phyloP scores from a whole-genome alignment of 2,888 invertebrate genomes.

The Clusia tigrina region DNA sequence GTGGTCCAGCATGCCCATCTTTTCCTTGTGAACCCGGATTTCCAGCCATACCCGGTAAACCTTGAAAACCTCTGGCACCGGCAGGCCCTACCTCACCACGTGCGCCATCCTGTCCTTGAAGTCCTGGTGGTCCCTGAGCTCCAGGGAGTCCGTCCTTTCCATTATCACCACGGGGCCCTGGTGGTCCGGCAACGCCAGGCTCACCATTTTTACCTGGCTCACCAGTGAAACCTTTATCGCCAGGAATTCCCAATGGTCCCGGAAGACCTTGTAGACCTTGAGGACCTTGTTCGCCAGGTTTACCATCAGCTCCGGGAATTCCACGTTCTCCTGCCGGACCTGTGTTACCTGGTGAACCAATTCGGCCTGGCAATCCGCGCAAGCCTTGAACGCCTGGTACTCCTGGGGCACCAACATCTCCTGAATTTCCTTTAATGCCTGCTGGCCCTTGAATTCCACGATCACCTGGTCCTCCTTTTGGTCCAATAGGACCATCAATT shows the following conservation, averaged over 20 bases:
- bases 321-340: slow-evolving; percentile 78
- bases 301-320: slow-evolving; percentile 83
- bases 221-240: slow-evolving; percentile 72
- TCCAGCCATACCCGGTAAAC: slow-evolving; percentile 78
- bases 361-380: slow-evolving; percentile 72
- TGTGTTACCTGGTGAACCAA: slow-evolving; percentile 75
- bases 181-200: slow-evolving; percentile 75
- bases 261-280: slow-evolving; percentile 82
- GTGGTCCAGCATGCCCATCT: slow-evolving; percentile 78
- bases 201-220: slow-evolving; percentile 81
- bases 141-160: slow-evolving; percentile 83
- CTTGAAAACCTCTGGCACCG: slow-evolving; percentile 83
- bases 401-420: slow-evolving; percentile 70
- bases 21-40: slow-evolving; percentile 79
- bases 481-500: slow-evolving; percentile 78
- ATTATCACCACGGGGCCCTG: slow-evolving; percentile 80
- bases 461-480: slow-evolving; percentile 79
- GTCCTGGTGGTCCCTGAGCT: slow-evolving; percentile 76
- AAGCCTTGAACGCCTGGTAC: slow-evolving; percentile 69
- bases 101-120: slow-evolving; percentile 76
- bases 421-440: slow-evolving; percentile 71
- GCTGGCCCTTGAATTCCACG: slow-evolving; percentile 73
- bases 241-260: slow-evolving; percentile 77
- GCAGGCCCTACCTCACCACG: slow-evolving; percentile 79
- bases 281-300: slow-evolving; percentile 82